Evolutionary conservation across 2,888 invertebrate species (phyloP).

Genomic region (Agapostemon virescens): DNA sequence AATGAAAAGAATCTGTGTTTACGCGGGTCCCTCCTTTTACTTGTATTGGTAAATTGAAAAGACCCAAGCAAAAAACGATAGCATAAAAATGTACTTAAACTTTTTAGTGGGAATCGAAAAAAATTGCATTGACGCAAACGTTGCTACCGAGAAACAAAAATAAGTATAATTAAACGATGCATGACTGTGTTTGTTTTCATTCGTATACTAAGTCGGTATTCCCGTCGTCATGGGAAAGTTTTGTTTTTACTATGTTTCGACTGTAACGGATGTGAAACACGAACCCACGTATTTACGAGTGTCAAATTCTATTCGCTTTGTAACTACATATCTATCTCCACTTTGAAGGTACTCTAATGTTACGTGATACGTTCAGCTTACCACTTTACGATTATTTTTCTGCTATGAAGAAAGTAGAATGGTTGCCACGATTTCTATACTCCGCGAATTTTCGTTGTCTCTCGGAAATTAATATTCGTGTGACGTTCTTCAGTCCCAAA

Average conservation of each 20-base stretch:
- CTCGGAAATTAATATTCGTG: background rate
- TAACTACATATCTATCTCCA: background rate
- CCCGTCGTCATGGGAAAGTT: background rate
- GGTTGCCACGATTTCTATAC: background rate
- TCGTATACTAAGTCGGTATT: too few relatives aligned
- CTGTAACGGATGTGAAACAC: background rate
- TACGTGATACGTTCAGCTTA: background rate
- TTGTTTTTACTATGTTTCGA: background rate
- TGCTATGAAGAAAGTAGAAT: background rate
- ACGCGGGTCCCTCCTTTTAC: background rate
- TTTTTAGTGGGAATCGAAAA: too few relatives aligned
- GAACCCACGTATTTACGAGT: background rate
- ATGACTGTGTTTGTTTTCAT: background rate
- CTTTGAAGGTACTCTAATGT: background rate
- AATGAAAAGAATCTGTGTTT: background rate
- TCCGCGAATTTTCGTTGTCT: background rate
- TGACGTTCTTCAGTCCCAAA: background rate
- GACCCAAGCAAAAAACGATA: too few relatives aligned
- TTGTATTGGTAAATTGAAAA: background rate
- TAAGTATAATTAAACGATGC: too few relatives aligned
- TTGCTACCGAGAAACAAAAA: too few relatives aligned
- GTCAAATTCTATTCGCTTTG: background rate
- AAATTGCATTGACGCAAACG: too few relatives aligned
- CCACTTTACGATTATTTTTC: background rate
- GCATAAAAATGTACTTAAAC: too few relatives aligned